Evolutionary conservation across 2,113 vertebrate genomes (phyloP), one percentile per base, ranked within the genome.

Genomic region (Arenaria interpres): DNA sequence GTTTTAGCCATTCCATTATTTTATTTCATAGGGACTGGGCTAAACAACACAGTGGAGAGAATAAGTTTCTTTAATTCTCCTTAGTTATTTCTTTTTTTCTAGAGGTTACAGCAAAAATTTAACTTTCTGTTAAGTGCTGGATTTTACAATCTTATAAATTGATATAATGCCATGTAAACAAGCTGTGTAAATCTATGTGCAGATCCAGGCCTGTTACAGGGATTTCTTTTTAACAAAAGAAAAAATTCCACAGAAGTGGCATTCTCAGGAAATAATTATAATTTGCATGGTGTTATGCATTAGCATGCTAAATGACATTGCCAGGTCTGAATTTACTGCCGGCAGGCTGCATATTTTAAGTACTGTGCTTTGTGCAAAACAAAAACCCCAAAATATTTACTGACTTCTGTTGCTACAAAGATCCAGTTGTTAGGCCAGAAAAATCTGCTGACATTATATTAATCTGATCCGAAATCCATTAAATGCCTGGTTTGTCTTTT

Each of bases 91-190:
- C 45, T 50, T 83, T 66, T 84, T 85, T 21, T 46, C 68, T 46
- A 75, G 46, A 51, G 33, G 20, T 28, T 45, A 51, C 63, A 86
- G 50, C 46, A 88, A 78, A 88, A 90, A 84, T 50, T 22, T 64
- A 64, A 60, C 66, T 95, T 94, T 41, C 50, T 93, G 46, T 50
- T 76, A 90, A 84, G 85, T 67, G 50, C 35, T 67, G 41, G 37
- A n/a, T 92, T 93, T 90, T 69, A 90, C 82, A 88, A 45, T 73
- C 85, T 67, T 45, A 74, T 85, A 84, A 92, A 90, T 60, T 64
- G 68, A 86, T 77, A 39, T 0, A 74, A 30, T 37, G 16, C 46
- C 69, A 53, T 32, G 62, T 93, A 92, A 95, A 93, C 59, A 94
- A 90, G 89, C 93, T 91, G 91, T 54, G 84, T 72, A 95, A 94